Evolutionary conservation across 1,140 invertebrate genomes (phyloP).

Genomic region (Macrocentrus cingulum): DNA sequence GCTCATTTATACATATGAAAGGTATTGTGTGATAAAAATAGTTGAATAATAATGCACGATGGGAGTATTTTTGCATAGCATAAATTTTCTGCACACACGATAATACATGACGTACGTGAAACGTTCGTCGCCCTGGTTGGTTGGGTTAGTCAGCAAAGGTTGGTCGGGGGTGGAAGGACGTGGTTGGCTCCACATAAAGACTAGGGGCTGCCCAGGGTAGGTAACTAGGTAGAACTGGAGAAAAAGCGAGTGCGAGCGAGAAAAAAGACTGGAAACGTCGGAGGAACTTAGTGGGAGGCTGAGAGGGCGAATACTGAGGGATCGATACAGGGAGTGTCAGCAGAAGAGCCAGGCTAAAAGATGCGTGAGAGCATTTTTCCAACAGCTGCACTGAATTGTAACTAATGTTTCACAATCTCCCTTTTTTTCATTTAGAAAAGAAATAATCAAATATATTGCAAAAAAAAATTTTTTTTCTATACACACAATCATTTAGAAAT

Average conservation of each 20-base stretch:
- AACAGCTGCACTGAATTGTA: too few relatives aligned
- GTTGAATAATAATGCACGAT: too few relatives aligned
- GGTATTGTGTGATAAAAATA: too few relatives aligned
- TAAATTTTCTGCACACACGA: background rate
- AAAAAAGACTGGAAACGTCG: slow-evolving; percentile 7
- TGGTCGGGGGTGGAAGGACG: slow-evolving; percentile 2
- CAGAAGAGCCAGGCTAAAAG: slow-evolving; percentile 42
- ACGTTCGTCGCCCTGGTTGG: background rate
- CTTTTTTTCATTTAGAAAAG: too few relatives aligned
- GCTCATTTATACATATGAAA: too few relatives aligned
- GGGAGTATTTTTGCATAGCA: background rate
- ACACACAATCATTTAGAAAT: too few relatives aligned
- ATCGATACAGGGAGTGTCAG: slow-evolving; percentile 59
- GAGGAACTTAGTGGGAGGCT: slow-evolving; percentile 13
- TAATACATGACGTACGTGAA: background rate
- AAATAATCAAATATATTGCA: too few relatives aligned
- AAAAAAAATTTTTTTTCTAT: too few relatives aligned
- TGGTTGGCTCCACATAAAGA: slow-evolving; percentile 1
- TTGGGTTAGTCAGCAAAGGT: background rate
- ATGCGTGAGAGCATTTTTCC: slow-evolving; percentile 29
- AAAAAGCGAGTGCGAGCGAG: slow-evolving; percentile 26
- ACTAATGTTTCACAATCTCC: too few relatives aligned
- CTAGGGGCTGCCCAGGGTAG: slow-evolving; percentile 26
- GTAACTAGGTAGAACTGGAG: slow-evolving; percentile 39
- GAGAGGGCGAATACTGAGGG: slow-evolving; percentile 20